Percentiles rank a stretch among this genome's conserved stretches.
phyloP scores from a whole-genome alignment of 2,888 invertebrate genomes.

The Folsomia candida region DNA sequence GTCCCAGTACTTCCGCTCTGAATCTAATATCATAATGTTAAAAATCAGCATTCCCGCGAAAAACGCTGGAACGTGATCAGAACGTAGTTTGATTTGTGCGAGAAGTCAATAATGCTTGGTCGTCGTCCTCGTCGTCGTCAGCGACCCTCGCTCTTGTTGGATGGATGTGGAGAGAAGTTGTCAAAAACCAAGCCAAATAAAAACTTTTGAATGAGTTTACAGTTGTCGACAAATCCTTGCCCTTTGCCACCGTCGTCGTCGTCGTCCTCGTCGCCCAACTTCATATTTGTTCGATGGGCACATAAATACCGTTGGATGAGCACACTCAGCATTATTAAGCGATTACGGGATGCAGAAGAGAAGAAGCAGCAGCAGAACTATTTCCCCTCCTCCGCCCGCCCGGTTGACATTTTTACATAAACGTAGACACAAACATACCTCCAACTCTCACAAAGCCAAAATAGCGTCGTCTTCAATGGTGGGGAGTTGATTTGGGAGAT shows the following conservation, averaged over 20 bases:
- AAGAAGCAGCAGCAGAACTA: neutral
- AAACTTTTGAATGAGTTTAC: slow-evolving; percentile 21
- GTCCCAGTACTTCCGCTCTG: no score
- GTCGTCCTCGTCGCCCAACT: slow-evolving; percentile 8
- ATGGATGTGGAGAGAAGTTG: slow-evolving; percentile 3
- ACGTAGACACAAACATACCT: neutral
- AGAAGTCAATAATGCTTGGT: neutral
- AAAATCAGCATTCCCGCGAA: no score
- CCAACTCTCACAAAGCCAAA: no score
- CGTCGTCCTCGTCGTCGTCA: no score
- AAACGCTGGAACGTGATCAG: neutral
- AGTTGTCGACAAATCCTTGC: slow-evolving; percentile 2
- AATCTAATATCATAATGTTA: no score
- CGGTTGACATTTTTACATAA: neutral
- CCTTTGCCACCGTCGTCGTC: neutral
- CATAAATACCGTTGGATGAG: slow-evolving; percentile 21
- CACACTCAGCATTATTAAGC: slow-evolving; percentile 22
- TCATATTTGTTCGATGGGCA: slow-evolving; percentile 21
- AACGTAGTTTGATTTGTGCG: neutral
- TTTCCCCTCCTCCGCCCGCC: neutral
- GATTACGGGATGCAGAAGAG: slow-evolving; percentile 17
- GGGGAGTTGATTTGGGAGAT: no score
- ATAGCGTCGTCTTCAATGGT: no score
- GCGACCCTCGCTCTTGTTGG: no score
- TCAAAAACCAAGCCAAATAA: slow-evolving; percentile 18